phyloP scores from a whole-genome alignment of 2,888 invertebrate species.

The Sinopyrophorus schimmeli region DNA sequence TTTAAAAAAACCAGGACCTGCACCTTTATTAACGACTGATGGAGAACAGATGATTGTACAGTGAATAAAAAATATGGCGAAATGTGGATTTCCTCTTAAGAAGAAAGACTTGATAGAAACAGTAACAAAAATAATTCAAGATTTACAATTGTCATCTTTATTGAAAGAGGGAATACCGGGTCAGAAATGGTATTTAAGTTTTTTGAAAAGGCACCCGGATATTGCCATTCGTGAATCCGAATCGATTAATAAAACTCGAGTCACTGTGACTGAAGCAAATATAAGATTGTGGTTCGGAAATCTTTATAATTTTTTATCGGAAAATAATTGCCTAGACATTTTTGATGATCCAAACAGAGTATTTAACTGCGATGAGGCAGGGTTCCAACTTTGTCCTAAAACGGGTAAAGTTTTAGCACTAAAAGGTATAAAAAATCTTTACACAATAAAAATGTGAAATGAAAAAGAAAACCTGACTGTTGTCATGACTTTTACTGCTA shows the following conservation, averaged over 20 bases:
- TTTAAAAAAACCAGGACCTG: too few species aligned
- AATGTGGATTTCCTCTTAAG: slow-evolving; percentile 45
- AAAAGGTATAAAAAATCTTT: slow-evolving; percentile 15
- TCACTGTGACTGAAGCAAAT: slow-evolving; percentile 40
- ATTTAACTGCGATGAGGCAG: slow-evolving; percentile 46
- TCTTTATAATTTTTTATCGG: slow-evolving; percentile 36
- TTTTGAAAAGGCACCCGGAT: slow-evolving; percentile 41
- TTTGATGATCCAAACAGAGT: slow-evolving; percentile 38
- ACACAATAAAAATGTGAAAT: slow-evolving; percentile 12
- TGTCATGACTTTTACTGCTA: slow-evolving; percentile 18
- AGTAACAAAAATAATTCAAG: slow-evolving; percentile 36
- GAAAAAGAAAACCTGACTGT: slow-evolving; percentile 21
- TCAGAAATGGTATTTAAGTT: slow-evolving; percentile 40
- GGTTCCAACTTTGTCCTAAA: slow-evolving; percentile 43
- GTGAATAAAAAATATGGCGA: slow-evolving; percentile 43
- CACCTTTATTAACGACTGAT: too few species aligned
- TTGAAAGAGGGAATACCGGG: slow-evolving; percentile 27
- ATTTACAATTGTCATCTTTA: slow-evolving; percentile 11
- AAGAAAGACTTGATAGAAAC: slow-evolving; percentile 40
- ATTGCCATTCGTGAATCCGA: slow-evolving; percentile 40
- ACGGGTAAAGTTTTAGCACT: slow-evolving; percentile 27
- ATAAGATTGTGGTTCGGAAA: slow-evolving; percentile 44
- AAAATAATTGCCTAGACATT: slow-evolving; percentile 36
- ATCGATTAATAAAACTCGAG: slow-evolving; percentile 40
- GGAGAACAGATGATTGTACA: too few species aligned